Evolutionary conservation across 2,113 vertebrate genomes (phyloP).

Genomic region (Monopterus albus): DNA sequence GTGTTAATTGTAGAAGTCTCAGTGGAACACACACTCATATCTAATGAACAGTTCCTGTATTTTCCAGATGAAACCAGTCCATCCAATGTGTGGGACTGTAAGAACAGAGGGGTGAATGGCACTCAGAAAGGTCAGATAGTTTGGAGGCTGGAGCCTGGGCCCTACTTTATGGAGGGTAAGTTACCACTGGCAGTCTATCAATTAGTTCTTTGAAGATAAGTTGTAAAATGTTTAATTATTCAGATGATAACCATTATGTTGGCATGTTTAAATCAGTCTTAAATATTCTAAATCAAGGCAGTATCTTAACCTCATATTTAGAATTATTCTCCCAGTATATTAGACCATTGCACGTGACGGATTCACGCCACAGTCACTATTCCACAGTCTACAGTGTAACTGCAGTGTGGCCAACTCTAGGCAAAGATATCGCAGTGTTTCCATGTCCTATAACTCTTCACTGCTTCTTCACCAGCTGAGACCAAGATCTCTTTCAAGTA

Average conservation of each 20-base stretch:
- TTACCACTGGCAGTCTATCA: too few relatives aligned
- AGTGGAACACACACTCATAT: not conserved
- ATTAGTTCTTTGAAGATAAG: too few relatives aligned
- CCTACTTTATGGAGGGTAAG: conserved; percentile 99
- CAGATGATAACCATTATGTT: too few relatives aligned
- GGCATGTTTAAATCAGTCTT: too few relatives aligned
- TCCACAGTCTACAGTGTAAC: not conserved
- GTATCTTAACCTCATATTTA: too few relatives aligned
- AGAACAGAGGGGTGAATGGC: conserved; percentile 97
- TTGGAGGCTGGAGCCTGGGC: conserved; percentile 96
- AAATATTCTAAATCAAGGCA: too few relatives aligned
- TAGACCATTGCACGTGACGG: too few relatives aligned
- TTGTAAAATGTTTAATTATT: too few relatives aligned
- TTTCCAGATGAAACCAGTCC: conserved; percentile 95
- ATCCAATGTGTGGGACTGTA: conserved; percentile 99
- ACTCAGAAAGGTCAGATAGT: conserved; percentile 97
- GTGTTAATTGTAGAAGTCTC: not conserved
- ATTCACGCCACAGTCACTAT: not conserved
- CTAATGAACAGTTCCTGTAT: not conserved
- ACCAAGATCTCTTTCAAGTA: conserved; percentile 99
- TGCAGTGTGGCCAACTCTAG: not conserved
- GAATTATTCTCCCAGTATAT: too few relatives aligned
- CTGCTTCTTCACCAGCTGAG: conserved; percentile 86
- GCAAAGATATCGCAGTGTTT: too few relatives aligned
- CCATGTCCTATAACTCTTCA: conserved; percentile 1